These are phyloP conservation scores for Thyatira batis DNA, from an alignment of 2,888 invertebrate species.

Conservation along the genomic window DNA sequence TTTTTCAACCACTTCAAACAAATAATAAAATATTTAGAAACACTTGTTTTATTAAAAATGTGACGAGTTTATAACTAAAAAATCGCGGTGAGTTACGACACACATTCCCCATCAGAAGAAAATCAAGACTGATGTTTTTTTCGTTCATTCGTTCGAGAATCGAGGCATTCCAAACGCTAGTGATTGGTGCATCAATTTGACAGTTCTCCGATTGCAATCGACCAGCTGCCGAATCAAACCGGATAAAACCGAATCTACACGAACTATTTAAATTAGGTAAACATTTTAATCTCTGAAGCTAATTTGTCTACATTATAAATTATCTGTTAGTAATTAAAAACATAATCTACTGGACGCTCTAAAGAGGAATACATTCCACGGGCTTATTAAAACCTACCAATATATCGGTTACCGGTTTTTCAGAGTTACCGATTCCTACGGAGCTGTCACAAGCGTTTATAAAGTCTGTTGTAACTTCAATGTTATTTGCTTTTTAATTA, in stretches of 20 bases:
- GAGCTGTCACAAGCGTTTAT: neutral
- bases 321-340: neutral
- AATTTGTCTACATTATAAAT: neutral
- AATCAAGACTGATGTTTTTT: constrained; percentile 37
- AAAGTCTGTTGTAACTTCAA: neutral
- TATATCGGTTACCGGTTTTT: neutral
- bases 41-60: constrained; percentile 31
- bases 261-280: neutral
- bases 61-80: constrained; percentile 50
- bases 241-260: constrained; percentile 10
- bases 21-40: constrained; percentile 17
- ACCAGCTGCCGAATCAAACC: constrained; percentile 25
- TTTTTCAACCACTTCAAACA: constrained; percentile 37
- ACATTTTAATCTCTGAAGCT: neutral
- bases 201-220: constrained; percentile 34
- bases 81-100: constrained; percentile 34
- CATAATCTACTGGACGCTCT: too few relatives aligned
- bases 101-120: constrained; percentile 26
- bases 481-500: too few relatives aligned
- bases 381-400: too few relatives aligned
- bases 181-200: constrained; percentile 45
- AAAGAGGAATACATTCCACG: too few relatives aligned
- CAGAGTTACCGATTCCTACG: neutral
- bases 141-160: constrained; percentile 41
- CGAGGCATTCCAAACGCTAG: constrained; percentile 30